phyloP scores from a whole-genome alignment of 2,888 invertebrate genomes.

The Auanema sp. region DNA sequence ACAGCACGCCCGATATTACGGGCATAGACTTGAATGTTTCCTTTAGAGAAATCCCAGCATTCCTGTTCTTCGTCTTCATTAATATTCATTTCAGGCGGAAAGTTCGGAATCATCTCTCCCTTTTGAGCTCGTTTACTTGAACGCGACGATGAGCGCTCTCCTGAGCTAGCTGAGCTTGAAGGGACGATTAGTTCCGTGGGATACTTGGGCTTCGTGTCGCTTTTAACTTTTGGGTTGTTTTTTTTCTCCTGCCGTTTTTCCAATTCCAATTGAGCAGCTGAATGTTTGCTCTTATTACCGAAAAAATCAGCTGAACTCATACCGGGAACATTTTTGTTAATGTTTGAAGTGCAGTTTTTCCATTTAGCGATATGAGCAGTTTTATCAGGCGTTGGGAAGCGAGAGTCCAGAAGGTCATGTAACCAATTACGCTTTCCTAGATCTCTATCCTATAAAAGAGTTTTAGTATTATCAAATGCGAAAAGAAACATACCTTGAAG shows the following conservation, averaged over 20 bases:
- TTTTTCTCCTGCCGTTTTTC: too few species aligned
- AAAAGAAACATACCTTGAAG: constrained; percentile 31
- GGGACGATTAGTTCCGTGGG: not conserved
- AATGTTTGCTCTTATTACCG: not conserved
- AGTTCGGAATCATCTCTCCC: too few species aligned
- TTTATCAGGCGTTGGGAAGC: constrained; percentile 44
- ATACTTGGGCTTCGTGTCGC: too few species aligned
- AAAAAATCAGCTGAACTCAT: not conserved
- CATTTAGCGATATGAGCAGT: constrained; percentile 37
- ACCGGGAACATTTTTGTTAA: constrained; percentile 36
- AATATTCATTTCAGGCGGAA: too few species aligned
- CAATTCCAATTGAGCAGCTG: too few species aligned
- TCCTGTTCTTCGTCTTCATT: constrained; percentile 36
- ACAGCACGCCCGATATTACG: constrained; percentile 30
- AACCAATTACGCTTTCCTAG: constrained; percentile 47
- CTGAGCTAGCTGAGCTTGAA: constrained; percentile 7
- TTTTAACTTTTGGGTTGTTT: too few species aligned
- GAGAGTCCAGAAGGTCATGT: constrained; percentile 39
- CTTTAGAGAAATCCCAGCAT: constrained; percentile 25
- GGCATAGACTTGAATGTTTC: constrained; percentile 43
- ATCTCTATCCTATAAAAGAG: constrained; percentile 38
- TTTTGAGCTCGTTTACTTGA: too few species aligned
- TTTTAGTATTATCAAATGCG: too few species aligned
- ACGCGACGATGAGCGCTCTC: constrained; percentile 20
- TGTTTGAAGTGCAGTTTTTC: constrained; percentile 47